Evolutionary conservation across 2,888 invertebrate genomes (phyloP), one percentile per base, ranked within the genome.

Genomic region (Siphlonurus alternatus): DNA sequence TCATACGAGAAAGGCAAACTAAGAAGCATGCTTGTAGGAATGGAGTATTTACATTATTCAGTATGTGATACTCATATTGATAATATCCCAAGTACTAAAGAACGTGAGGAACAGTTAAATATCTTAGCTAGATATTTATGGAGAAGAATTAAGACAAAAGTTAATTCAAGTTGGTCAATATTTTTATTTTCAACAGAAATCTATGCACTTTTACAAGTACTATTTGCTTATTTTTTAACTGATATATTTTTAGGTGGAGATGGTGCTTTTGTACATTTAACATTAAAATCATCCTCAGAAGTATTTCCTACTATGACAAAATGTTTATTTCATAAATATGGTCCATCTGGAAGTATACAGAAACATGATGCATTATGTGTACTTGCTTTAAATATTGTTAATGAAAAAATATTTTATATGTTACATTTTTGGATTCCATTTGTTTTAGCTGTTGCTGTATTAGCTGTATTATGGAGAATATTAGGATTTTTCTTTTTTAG

Each of bases 241-340:
- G 80, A 94, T 73, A 71, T 74, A 62, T 93, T 94, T 75, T 79
- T 93, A 19, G 83, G 83, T 19, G 87, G 88, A 0, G 80, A 93
- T 60, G 94, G 93, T 0, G 71, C 79, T 0, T 81, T 89, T 0
- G 69, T 86, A 0, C 83, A 83, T 71, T 93, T 93, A 74, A 78
- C 79, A 63, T 78, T 83, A 69, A 86, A 89, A 73, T 83, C 86
- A 0, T 77, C 93, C 67, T 89, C 91, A 71, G 77, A 83, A 38
- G 83, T 92, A 0, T 93, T 93, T 72, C 93, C 93, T 0, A 93
- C 93, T 80, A 86, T 92, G 60, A 93, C 93, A 7, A 94, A 93
- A 74, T 94, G 94, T 74, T 83, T 84, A 61, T 94, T 94, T 78
- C 86, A 88, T 77, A 93, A 92, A 75, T 93, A 85, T 75, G 93